phyloP scores from a whole-genome alignment of 1,140 invertebrate species.

The Bombyx mandarina region DNA sequence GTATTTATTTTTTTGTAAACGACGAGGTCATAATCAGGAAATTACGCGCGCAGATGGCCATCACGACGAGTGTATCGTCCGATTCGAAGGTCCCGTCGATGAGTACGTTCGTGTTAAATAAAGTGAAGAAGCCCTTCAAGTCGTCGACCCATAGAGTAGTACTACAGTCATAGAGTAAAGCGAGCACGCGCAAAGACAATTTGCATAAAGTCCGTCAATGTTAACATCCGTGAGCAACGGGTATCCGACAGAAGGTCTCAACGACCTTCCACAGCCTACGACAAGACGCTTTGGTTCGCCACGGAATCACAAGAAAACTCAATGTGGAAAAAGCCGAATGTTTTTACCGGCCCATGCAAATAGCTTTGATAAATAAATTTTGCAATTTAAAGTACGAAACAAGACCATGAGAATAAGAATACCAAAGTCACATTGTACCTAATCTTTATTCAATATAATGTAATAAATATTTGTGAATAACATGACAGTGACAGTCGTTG shows the following conservation, averaged over 20 bases:
- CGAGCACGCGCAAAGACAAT: slow-evolving; percentile 32
- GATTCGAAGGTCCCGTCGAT: slow-evolving; percentile 21
- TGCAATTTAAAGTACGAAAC: slow-evolving; percentile 11
- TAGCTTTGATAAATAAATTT: slow-evolving; percentile 14
- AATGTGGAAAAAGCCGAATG: slow-evolving; percentile 12
- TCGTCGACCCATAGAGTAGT: slow-evolving; percentile 2
- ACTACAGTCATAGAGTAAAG: slow-evolving; percentile 10
- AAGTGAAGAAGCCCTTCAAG: slow-evolving; percentile 5
- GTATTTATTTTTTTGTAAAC: slow-evolving; percentile 5
- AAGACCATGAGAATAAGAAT: not conserved
- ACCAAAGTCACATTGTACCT: no score
- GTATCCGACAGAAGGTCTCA: slow-evolving; percentile 39
- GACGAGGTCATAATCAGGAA: slow-evolving; percentile 21
- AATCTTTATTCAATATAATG: no score
- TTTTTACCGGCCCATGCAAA: slow-evolving; percentile 10
- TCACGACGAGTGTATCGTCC: slow-evolving; percentile 20
- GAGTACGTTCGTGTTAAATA: slow-evolving; percentile 7
- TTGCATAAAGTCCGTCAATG: slow-evolving; percentile 57
- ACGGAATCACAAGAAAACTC: slow-evolving; percentile 21
- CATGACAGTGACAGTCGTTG: no score
- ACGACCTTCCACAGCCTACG: slow-evolving; percentile 34
- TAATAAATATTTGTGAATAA: no score
- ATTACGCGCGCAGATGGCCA: slow-evolving; percentile 21
- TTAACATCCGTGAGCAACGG: slow-evolving; percentile 34
- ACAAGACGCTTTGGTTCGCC: slow-evolving; percentile 52